phyloP scores from a whole-genome alignment of 2,797 vertebrate species.

The Manis pentadactyla region DNA sequence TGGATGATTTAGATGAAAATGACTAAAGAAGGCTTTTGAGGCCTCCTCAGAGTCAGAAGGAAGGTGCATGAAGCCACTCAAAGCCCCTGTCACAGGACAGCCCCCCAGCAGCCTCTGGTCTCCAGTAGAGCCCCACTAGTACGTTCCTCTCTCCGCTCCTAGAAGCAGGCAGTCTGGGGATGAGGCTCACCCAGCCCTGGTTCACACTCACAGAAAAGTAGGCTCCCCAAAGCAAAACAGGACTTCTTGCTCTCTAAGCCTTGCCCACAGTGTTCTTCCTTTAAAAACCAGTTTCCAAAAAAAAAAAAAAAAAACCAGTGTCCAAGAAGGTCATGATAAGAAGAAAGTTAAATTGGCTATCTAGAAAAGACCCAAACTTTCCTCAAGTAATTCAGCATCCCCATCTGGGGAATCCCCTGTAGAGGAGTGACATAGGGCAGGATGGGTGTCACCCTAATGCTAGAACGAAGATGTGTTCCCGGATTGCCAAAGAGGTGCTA shows the following conservation, averaged over 20 bases:
- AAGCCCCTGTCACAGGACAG: not conserved
- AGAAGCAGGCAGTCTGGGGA: not conserved
- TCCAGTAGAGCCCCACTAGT: not conserved
- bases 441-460: not conserved
- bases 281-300: not conserved
- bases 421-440: not conserved
- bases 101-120: not conserved
- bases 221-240: not conserved
- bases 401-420: conserved; percentile 46
- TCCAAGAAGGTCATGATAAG: not conserved
- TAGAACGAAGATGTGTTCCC: conserved; percentile 60
- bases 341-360: not conserved
- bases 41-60: not conserved
- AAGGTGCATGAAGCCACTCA: not conserved
- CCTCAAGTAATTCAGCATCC: not conserved
- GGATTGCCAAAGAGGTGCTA: conserved; percentile 67
- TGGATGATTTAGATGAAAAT: not conserved
- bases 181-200: not conserved
- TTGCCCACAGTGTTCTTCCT: not conserved
- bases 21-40: not conserved
- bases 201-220: not conserved
- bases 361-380: conserved; percentile 23
- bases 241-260: not conserved
- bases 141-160: not conserved
- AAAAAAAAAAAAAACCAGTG: too few relatives aligned